These are phyloP conservation scores for Odontomyia ornata DNA, from an alignment of 2,888 invertebrate species.

Conservation along the genomic window DNA sequence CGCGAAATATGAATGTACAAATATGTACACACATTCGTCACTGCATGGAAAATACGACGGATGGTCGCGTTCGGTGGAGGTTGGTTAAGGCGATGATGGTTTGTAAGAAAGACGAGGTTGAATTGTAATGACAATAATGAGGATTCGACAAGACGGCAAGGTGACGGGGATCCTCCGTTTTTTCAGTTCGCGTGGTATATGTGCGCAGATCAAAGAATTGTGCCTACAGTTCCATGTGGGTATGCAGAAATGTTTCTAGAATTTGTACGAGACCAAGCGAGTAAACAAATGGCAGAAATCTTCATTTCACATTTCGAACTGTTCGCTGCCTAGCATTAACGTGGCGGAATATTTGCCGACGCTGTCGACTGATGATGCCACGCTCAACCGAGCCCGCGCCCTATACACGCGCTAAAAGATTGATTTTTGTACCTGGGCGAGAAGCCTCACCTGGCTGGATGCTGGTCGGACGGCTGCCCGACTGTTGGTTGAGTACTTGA, in stretches of 20 bases:
- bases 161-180: not conserved
- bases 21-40: not conserved
- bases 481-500: not conserved
- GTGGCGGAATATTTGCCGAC: conserved; percentile 36
- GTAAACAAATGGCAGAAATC: conserved; percentile 37
- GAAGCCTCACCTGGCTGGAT: conserved; percentile 31
- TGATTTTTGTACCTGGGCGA: conserved; percentile 29
- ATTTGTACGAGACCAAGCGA: not conserved
- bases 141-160: not conserved
- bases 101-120: not conserved
- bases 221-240: not conserved
- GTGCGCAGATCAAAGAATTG: not conserved
- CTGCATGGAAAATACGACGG: not conserved
- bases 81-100: not conserved
- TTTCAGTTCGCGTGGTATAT: not conserved
- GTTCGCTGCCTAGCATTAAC: conserved; percentile 5
- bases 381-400: conserved; percentile 35
- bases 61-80: not conserved
- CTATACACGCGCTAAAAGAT: conserved; percentile 34
- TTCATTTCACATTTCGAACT: conserved; percentile 12
- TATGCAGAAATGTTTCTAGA: not conserved
- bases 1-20: conserved; percentile 41
- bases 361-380: not conserved
- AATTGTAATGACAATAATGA: conserved; percentile 27
- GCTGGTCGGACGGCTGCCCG: not conserved